These are phyloP conservation scores for Hucho hucho DNA, from an alignment of 2,113 vertebrate genomes.

Conservation along the genomic window DNA sequence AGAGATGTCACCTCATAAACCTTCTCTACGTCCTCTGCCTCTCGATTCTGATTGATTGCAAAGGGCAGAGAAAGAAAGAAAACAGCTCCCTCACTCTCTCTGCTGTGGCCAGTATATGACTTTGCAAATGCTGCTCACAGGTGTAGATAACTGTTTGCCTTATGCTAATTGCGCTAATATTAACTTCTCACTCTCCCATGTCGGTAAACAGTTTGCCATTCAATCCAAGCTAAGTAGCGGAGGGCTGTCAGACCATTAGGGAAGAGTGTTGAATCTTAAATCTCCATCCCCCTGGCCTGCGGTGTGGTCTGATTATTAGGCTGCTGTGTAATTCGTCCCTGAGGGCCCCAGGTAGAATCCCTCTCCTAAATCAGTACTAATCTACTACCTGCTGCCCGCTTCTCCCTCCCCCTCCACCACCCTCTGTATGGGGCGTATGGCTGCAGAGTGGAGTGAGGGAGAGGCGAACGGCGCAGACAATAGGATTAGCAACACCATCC, in stretches of 20 bases:
- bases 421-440: not conserved
- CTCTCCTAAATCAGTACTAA: not conserved
- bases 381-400: not conserved
- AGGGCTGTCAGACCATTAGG: not conserved
- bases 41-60: not conserved
- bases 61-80: slow-evolving; percentile 6
- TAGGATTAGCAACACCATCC: slow-evolving; percentile 18
- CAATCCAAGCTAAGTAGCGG: not conserved
- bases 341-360: not conserved
- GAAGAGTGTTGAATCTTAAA: not conserved
- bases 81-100: not conserved
- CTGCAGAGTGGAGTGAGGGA: not conserved
- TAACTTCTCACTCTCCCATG: too few relatives aligned
- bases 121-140: too few relatives aligned
- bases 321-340: not conserved
- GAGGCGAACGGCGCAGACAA: slow-evolving; percentile 2
- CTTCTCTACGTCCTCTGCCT: slow-evolving; percentile 16
- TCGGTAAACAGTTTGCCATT: slow-evolving; percentile 6
- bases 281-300: not conserved
- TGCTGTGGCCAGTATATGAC: too few relatives aligned
- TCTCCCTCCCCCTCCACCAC: not conserved
- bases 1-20: slow-evolving; percentile 37
- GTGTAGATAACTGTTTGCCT: too few relatives aligned
- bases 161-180: too few relatives aligned
- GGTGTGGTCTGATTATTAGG: not conserved